phyloP scores from a whole-genome alignment of 2,797 vertebrate species.

The Cyprinodon diabolis region DNA sequence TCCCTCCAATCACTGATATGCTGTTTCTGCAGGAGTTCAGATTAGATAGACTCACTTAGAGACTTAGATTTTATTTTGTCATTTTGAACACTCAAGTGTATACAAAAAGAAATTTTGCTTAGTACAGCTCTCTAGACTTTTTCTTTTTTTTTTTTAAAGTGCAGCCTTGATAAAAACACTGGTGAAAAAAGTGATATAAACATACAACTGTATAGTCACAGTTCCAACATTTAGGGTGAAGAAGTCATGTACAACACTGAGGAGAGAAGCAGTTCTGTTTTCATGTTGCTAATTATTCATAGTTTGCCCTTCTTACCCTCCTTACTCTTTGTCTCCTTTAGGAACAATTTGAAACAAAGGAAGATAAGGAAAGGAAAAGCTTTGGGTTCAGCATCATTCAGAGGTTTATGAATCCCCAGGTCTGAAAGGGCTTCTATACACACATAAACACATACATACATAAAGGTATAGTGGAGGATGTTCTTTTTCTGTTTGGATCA shows the following conservation, averaged over 20 bases:
- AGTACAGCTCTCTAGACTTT: no score
- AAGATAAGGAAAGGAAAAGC: slow-evolving; percentile 75
- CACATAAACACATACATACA: background rate
- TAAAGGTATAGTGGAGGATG: no score
- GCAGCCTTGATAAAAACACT: no score
- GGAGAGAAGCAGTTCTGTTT: background rate
- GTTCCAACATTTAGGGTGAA: no score
- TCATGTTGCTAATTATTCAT: background rate
- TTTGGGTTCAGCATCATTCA: slow-evolving; percentile 76
- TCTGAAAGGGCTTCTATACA: slow-evolving; percentile 36
- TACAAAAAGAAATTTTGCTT: no score
- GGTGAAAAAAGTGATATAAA: no score
- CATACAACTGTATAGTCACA: no score
- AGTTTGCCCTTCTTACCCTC: background rate
- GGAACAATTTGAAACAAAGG: slow-evolving; percentile 79
- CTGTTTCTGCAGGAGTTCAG: background rate
- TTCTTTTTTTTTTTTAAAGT: no score
- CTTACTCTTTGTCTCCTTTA: slow-evolving; percentile 42
- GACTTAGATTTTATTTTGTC: no score
- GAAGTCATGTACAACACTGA: no score
- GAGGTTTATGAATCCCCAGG: slow-evolving; percentile 77
- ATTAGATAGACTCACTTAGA: background rate
- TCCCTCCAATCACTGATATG: background rate
- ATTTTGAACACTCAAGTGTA: no score
- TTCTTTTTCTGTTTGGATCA: no score